Base-by-base conservation (phyloP, 2,113 vertebrate genomes). In the Drymodes brunneopygia region DNA sequence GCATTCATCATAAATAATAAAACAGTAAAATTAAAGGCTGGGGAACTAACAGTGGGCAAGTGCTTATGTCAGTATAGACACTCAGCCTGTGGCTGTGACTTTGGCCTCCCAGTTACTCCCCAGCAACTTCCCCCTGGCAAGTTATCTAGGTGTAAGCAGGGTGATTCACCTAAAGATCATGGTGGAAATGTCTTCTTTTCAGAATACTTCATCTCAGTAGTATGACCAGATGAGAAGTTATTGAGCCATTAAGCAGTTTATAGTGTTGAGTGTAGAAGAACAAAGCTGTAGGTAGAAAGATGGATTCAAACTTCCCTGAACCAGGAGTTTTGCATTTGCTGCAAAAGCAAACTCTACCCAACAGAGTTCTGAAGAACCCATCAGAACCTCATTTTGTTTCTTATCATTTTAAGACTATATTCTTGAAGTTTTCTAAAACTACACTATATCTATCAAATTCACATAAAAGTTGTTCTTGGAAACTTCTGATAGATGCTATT, bases 241-340 rank as follows among this genome's bases (percentile, higher is more conserved):
- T 21, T 75, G 56, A 22, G 24, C 36, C 15, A 21, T 29, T 21
- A 53, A 71, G 33, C 16, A 33, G 13, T 78, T 60, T 42, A 16
- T 10, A 25, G 14, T 31, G 11, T 11, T 61, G 11, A 67, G 38
- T 7, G 12, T 6, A 35, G 44, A 75, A 57, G 16, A 90, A 11
- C 29, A 73, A 73, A 82, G 25, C 70, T 64, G 7, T 29, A 72
- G 44, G 15, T 38, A 16, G 61, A 62, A 47, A 48, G 17, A 42
- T 14, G 42, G 35, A 78, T 71, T 84, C 36, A 66, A 10, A 62
- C 21, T 70, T 88, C 33, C 35, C 47, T 17, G 11, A 83, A 42
- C 6, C 0, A 5, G 62, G 28, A 11, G 27, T 70, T 48, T 48
- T 67, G 25, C 0, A 0, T 48, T 0, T 56, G 18, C 47, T 64